Evolutionary conservation across 2,888 invertebrate species (phyloP).

Genomic region (Drosophila percnosoma): DNA sequence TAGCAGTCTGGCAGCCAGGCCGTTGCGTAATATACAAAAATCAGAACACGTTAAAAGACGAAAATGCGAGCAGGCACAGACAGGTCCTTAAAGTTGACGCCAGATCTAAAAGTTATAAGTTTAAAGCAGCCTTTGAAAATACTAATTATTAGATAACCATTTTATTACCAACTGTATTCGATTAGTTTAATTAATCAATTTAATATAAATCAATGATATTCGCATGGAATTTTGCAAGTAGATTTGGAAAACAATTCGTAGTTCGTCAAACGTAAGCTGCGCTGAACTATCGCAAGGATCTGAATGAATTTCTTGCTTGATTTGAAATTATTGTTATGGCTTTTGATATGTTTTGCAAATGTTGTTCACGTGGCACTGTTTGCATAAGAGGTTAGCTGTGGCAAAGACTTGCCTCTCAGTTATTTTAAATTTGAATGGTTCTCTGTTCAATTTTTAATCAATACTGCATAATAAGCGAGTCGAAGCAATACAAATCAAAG

Average conservation of each 20-base stretch:
- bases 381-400: no score
- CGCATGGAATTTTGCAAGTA: no score
- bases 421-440: not conserved
- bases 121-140: not conserved
- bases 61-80: slow-evolving; percentile 27
- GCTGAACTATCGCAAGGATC: not conserved
- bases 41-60: slow-evolving; percentile 36
- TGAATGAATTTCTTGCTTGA: no score
- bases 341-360: not conserved
- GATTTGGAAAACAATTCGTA: not conserved
- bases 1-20: slow-evolving; percentile 1
- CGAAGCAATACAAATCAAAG: not conserved
- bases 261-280: not conserved
- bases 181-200: not conserved
- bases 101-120: not conserved
- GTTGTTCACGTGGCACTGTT: not conserved
- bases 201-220: no score
- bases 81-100: slow-evolving; percentile 18
- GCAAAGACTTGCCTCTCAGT: not conserved
- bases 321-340: no score
- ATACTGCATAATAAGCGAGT: not conserved
- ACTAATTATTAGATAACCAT: not conserved
- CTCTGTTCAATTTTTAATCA: not conserved
- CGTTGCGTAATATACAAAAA: slow-evolving; percentile 56
- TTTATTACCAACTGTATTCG: not conserved